phyloP scores from a whole-genome alignment of 2,797 vertebrate genomes.

The Anguilla marmorata region DNA sequence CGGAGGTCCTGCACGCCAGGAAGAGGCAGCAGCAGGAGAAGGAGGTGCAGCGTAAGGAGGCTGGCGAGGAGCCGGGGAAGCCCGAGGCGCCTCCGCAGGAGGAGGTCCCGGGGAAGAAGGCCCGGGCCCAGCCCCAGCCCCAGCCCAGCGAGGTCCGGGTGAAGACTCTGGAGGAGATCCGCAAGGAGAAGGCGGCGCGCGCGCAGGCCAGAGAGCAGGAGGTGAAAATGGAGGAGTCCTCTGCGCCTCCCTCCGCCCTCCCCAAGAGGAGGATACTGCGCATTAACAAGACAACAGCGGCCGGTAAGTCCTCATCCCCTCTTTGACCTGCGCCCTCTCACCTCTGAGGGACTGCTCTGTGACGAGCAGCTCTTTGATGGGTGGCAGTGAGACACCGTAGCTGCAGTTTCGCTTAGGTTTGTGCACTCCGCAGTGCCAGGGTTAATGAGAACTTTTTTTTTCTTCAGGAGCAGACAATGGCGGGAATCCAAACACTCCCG shows the following conservation, averaged over 20 bases:
- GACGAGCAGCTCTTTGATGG: background rate
- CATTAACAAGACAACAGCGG: constrained; percentile 63
- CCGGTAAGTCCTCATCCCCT: constrained; percentile 52
- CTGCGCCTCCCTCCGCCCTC: constrained; percentile 34
- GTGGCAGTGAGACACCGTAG: background rate
- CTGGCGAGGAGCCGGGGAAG: constrained; percentile 29
- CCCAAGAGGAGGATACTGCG: constrained; percentile 56
- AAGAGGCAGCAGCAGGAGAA: constrained; percentile 63
- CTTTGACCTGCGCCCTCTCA: background rate
- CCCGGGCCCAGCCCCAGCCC: background rate
- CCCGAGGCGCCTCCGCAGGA: constrained; percentile 11
- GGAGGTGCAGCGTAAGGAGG: constrained; percentile 57
- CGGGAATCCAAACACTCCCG: constrained; percentile 46
- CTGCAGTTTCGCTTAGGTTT: background rate
- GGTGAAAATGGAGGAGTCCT: constrained; percentile 37
- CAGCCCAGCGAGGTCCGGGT: constrained; percentile 66
- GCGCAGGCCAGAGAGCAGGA: constrained; percentile 61
- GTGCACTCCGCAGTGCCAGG: background rate
- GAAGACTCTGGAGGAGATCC: constrained; percentile 93
- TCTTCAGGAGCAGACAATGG: constrained; percentile 38
- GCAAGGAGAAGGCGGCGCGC: constrained; percentile 83
- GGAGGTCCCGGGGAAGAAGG: constrained; percentile 13
- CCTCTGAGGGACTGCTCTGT: background rate
- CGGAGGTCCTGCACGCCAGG: constrained; percentile 77
- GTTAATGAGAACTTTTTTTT: constrained; percentile 20